phyloP scores from a whole-genome alignment of 2,888 invertebrate genomes.

The Aquatica leii region DNA sequence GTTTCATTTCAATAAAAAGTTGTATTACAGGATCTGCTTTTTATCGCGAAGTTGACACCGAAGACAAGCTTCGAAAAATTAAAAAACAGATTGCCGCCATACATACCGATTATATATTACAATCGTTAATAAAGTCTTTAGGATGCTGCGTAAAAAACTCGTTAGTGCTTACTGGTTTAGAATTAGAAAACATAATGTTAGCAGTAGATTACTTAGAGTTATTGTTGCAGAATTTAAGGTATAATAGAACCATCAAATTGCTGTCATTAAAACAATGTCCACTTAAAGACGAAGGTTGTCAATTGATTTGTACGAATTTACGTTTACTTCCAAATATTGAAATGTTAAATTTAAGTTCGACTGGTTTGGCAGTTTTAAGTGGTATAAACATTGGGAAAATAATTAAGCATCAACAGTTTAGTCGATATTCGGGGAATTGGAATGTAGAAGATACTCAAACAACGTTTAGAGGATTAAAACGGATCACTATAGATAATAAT shows the following conservation, averaged over 20 bases:
- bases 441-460: slow-evolving; percentile 57
- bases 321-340: slow-evolving; percentile 73
- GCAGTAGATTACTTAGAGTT: slow-evolving; percentile 68
- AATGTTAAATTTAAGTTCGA: slow-evolving; percentile 73
- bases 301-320: slow-evolving; percentile 73
- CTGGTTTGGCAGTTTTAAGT: slow-evolving; percentile 70
- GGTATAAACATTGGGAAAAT: slow-evolving; percentile 72
- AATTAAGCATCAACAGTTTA: slow-evolving; percentile 64
- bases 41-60: slow-evolving; percentile 62
- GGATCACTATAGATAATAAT: slow-evolving; percentile 76
- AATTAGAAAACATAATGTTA: slow-evolving; percentile 77
- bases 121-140: slow-evolving; percentile 71
- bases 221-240: slow-evolving; percentile 65
- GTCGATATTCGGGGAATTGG: slow-evolving; percentile 83
- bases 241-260: slow-evolving; percentile 71
- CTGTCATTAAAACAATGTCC: slow-evolving; percentile 73
- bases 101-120: slow-evolving; percentile 75
- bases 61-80: slow-evolving; percentile 69
- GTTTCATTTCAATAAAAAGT: slow-evolving; percentile 73
- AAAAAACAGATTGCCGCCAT: slow-evolving; percentile 59
- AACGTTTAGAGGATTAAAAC: slow-evolving; percentile 75
- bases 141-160: slow-evolving; percentile 71
- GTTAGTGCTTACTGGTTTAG: slow-evolving; percentile 68
- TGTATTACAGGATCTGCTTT: slow-evolving; percentile 55
- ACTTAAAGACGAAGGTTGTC: slow-evolving; percentile 77